A percentile compares a stretch with the other conserved stretches of the same genome.
These are phyloP conservation scores for Caenorhabditis sp. DNA, from an alignment of 2,888 invertebrate species.

Conservation along the genomic window DNA sequence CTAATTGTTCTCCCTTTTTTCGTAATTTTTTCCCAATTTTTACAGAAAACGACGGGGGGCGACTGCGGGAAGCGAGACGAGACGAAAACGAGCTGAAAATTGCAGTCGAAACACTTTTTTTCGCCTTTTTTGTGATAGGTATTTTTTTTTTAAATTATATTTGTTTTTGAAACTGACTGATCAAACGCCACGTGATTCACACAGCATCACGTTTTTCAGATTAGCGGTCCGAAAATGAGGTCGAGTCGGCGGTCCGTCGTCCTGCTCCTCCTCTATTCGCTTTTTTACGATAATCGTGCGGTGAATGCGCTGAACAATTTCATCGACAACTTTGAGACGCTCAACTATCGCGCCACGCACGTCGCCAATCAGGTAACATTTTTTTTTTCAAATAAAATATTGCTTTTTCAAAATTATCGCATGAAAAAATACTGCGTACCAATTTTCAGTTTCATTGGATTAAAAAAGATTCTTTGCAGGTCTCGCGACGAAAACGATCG, in stretches of 20 bases:
- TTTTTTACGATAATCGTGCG: slow-evolving; percentile 40
- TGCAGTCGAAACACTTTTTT: no score
- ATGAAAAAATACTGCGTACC: not conserved
- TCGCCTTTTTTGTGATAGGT: not conserved
- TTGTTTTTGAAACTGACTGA: no score
- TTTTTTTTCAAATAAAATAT: not conserved
- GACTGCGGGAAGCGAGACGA: slow-evolving; percentile 25
- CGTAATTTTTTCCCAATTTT: not conserved
- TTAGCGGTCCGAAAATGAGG: slow-evolving; percentile 25
- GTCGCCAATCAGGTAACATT: slow-evolving; percentile 40
- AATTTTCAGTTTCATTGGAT: not conserved
- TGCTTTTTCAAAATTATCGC: not conserved
- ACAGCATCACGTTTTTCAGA: no score
- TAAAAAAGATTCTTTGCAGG: slow-evolving; percentile 31
- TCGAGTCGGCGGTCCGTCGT: slow-evolving; percentile 1
- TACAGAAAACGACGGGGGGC: slow-evolving; percentile 49
- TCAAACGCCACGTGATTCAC: no score
- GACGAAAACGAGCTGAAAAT: no score
- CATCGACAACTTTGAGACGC: slow-evolving; percentile 75
- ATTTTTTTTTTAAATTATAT: no score
- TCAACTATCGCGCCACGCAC: slow-evolving; percentile 68
- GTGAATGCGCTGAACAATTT: slow-evolving; percentile 73
- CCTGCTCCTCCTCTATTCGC: slow-evolving; percentile 20
- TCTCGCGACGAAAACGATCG: slow-evolving; percentile 61
- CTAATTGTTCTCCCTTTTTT: no score